Base-by-base conservation (phyloP, 2,797 vertebrate species). In the Gymnocypris eckloni region DNA sequence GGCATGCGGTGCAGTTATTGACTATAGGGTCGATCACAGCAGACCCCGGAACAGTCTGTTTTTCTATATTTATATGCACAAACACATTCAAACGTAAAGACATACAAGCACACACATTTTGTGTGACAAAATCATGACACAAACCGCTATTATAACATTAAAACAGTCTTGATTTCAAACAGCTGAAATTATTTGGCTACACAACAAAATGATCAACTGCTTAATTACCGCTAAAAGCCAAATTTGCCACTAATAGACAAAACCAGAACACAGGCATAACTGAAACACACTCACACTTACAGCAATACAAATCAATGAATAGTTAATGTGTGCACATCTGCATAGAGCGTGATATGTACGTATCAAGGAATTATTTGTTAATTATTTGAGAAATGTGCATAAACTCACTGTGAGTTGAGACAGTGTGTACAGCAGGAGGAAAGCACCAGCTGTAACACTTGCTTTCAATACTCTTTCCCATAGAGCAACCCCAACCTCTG, bases 391-490 rank as follows among this genome's bases (percentile, higher is more conserved):
- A 84, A 69, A 20, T 70, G 37, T 77, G 37, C 77, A 87, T 41
- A 73, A 54, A 93, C 94, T 20, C 91, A 96, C 95, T 90, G 87
- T 93, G 91, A 95, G 87, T 88, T 96, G 95, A 84, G 94, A 95
- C 79, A 93, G 3, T 52, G 89, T 89, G 59, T 95, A 94, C 39
- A 95, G 91, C 90, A 93, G 94, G 79, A 97, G 89, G 87, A 89
- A 94, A 90, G 91, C 92, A 87, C 93, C 94, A n/a, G 93, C 90
- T 37, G 85, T 93, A 13, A 90, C 89, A 73, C 95, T 91, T 86
- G 94, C 93, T 88, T 94, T 95, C 93, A 95, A 94, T 73, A 85
- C 13, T 81, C 93, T 94, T 39, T 93, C 91, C 95, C 94, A 95
- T 87, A 92, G 80, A 89, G 87, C 91, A 72, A 89, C 90, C 13